Conservation (phyloP, 2,113 vertebrate genomes). For the Brevimyrus niger region DNA sequence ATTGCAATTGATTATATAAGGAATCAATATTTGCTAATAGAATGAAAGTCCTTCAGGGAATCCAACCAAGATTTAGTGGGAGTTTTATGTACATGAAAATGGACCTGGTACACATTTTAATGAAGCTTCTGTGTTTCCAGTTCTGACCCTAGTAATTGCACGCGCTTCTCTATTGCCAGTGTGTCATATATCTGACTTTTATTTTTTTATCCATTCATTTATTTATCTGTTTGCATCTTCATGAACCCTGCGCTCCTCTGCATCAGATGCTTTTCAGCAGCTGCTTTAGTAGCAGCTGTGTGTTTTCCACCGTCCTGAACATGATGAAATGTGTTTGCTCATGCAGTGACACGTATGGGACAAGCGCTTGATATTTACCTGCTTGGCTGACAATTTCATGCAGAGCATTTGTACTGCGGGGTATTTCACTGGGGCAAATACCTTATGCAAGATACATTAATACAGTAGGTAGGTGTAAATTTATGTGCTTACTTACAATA, state of each 20-base stretch:
- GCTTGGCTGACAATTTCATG: background rate
- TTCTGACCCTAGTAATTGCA: background rate
- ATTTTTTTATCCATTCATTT: background rate
- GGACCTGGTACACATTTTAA: background rate
- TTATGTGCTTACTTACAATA: background rate
- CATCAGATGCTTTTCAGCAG: background rate
- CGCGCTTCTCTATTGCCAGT: background rate
- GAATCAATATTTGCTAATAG: constrained; percentile 6
- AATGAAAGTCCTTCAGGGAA: background rate
- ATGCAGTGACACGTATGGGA: background rate
- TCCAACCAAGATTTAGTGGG: background rate
- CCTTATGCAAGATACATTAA: background rate
- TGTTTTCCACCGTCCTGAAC: background rate
- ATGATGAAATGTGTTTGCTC: background rate
- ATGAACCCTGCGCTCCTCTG: background rate
- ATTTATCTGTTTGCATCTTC: background rate
- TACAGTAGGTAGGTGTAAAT: background rate
- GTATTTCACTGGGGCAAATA: background rate
- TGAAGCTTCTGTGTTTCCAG: background rate
- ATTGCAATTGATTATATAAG: background rate
- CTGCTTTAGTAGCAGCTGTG: background rate
- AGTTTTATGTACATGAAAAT: background rate
- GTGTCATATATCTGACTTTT: background rate
- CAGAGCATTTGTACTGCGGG: background rate
- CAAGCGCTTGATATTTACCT: background rate